These are phyloP conservation scores for Spodoptera exigua DNA, from an alignment of 2,888 invertebrate genomes.

Conservation along the genomic window DNA sequence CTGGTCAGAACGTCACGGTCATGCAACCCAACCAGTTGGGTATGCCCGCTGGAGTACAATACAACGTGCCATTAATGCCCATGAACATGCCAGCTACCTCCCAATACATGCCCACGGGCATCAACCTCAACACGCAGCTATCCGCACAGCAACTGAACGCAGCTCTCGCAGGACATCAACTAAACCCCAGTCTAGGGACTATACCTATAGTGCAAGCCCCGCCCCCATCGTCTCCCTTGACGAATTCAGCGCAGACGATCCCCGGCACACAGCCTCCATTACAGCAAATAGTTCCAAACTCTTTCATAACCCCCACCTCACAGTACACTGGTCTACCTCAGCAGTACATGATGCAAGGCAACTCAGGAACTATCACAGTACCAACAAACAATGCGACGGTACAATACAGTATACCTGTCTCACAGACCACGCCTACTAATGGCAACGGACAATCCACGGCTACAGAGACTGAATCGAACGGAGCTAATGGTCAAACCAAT, in stretches of 20 bases:
- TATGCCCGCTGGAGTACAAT: conserved; percentile 82
- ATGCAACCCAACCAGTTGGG: conserved; percentile 85
- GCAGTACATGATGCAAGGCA: conserved; percentile 83
- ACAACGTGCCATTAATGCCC: conserved; percentile 83
- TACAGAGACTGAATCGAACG: conserved; percentile 74
- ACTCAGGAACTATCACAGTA: conserved; percentile 72
- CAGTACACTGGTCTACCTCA: conserved; percentile 79
- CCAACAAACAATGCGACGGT: conserved; percentile 74
- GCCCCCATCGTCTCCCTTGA: conserved; percentile 74
- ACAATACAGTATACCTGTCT: conserved; percentile 76
- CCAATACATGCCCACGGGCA: conserved; percentile 81
- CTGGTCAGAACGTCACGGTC: conserved; percentile 83
- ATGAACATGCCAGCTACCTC: conserved; percentile 83
- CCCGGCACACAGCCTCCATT: conserved; percentile 75
- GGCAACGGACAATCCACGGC: conserved; percentile 73
- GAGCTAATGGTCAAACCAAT: conserved; percentile 75
- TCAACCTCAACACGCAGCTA: conserved; percentile 82
- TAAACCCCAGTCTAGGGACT: conserved; percentile 77
- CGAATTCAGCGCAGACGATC: conserved; percentile 68
- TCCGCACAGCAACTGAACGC: conserved; percentile 84
- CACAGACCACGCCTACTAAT: conserved; percentile 71
- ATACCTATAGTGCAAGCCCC: conserved; percentile 84
- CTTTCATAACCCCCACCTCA: conserved; percentile 79
- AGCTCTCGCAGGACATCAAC: conserved; percentile 80
- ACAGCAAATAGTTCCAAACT: conserved; percentile 78